A percentile compares a stretch with the other conserved stretches of the same genome.
These are phyloP conservation scores for Pogoniulus pusillus DNA, from an alignment of 2,797 vertebrate genomes.

Conservation along the genomic window DNA sequence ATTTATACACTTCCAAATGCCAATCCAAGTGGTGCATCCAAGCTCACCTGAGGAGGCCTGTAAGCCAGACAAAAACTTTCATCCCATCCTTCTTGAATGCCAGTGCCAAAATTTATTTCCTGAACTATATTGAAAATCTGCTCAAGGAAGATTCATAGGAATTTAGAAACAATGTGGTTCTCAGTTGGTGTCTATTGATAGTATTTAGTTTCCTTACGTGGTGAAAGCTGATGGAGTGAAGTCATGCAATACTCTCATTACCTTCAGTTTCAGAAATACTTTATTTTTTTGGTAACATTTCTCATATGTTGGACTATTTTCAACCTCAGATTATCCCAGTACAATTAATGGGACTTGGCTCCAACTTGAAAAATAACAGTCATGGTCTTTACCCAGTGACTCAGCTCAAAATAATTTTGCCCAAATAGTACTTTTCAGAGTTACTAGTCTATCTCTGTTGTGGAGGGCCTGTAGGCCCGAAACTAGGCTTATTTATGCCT, in stretches of 20 bases:
- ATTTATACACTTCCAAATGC: background rate
- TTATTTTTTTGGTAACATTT: background rate
- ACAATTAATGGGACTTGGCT: background rate
- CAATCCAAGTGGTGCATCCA: background rate
- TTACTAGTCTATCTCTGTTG: no score
- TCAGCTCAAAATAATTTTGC: no score
- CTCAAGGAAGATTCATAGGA: background rate
- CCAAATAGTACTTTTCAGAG: background rate
- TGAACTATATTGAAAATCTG: background rate
- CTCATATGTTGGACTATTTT: background rate
- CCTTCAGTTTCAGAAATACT: background rate
- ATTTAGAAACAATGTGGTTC: background rate
- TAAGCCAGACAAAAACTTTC: background rate
- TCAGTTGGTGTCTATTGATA: background rate
- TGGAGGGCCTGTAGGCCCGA: no score
- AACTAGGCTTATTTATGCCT: no score
- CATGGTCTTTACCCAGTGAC: no score
- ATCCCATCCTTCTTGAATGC: background rate
- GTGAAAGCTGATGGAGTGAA: background rate
- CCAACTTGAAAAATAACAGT: background rate
- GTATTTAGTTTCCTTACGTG: background rate
- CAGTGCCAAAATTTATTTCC: background rate
- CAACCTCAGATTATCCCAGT: background rate
- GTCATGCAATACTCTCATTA: background rate
- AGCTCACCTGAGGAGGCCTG: background rate